Conservation (phyloP, 2,888 invertebrate genomes). For the Empis livida region DNA sequence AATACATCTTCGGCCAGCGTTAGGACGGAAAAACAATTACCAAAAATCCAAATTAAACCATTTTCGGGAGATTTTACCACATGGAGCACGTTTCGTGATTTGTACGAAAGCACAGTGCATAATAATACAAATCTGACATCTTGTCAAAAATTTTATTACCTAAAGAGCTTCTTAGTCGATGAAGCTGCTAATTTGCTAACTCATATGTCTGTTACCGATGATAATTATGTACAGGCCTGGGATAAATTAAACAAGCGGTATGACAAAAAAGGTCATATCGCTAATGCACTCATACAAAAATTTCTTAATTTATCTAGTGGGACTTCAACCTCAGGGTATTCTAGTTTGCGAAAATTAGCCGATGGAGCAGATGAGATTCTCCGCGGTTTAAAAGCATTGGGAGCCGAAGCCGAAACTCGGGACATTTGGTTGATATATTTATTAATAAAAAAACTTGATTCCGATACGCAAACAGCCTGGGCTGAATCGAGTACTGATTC, state of each 20-base stretch:
- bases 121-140: constrained; percentile 8
- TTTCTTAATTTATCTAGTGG: constrained; percentile 5
- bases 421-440: no score
- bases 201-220: constrained; percentile 10
- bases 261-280: constrained; percentile 8
- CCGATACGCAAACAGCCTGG: no score
- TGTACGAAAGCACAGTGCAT: constrained; percentile 9
- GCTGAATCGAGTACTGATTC: no score
- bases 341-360: background rate
- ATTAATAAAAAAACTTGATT: no score
- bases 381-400: no score
- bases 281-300: constrained; percentile 6
- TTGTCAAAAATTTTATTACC: constrained; percentile 11
- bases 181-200: constrained; percentile 10
- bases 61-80: constrained; percentile 10
- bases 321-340: background rate
- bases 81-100: constrained; percentile 11
- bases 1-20: no score
- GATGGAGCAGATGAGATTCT: no score
- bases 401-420: no score
- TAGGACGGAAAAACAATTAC: no score
- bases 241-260: constrained; percentile 9
- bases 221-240: constrained; percentile 10
- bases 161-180: constrained; percentile 9
- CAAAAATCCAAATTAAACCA: constrained; percentile 12